Conservation (phyloP, 2,113 vertebrate genomes). For the Sylvicapra grimmia region DNA sequence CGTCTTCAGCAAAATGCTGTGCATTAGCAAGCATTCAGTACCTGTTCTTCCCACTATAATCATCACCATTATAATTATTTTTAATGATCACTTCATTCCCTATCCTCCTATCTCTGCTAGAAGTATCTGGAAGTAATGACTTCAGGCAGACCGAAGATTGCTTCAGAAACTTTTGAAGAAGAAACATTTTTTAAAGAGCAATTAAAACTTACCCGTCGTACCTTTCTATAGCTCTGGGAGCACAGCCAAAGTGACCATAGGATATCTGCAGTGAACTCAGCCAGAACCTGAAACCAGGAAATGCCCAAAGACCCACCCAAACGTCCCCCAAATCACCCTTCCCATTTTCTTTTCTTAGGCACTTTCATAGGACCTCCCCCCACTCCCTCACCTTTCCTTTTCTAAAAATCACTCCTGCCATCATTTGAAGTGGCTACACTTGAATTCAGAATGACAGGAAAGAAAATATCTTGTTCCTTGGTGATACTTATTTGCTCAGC, state of each 20-base stretch:
- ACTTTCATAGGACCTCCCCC: neutral
- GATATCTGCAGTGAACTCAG: neutral
- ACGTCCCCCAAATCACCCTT: neutral
- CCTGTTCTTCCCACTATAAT: neutral
- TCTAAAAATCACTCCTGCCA: neutral
- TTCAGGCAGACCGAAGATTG: neutral
- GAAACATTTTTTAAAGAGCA: slow-evolving; percentile 1
- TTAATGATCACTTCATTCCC: slow-evolving; percentile 27
- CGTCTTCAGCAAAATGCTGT: neutral
- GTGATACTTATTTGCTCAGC: neutral
- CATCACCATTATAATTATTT: neutral
- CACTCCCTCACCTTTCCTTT: neutral
- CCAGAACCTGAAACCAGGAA: neutral
- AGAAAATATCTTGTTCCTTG: neutral
- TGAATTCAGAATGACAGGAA: neutral
- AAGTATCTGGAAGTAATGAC: neutral
- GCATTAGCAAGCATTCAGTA: neutral
- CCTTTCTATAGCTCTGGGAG: neutral
- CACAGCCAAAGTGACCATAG: neutral
- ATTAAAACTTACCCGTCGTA: neutral
- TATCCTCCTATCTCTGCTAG: neutral
- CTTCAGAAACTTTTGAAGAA: slow-evolving; percentile 12
- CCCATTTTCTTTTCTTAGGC: neutral
- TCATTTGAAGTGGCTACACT: neutral
- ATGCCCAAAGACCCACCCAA: neutral